Evolutionary conservation across 92 coral and sea anemone species (phyloP).

Genomic region (Epizoanthus illoricatus): DNA sequence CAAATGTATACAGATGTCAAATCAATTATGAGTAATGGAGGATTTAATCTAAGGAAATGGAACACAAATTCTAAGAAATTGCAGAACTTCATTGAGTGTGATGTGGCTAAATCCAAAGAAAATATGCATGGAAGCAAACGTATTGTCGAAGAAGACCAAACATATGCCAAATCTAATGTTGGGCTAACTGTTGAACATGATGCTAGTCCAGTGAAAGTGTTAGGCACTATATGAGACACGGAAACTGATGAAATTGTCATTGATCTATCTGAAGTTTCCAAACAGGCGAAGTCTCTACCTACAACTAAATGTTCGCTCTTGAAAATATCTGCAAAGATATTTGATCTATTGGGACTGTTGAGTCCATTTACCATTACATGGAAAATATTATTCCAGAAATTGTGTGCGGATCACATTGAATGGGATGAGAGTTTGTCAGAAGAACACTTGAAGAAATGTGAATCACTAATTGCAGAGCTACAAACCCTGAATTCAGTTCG

Average conservation of each 20-base stretch:
- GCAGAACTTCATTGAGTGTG: slow-evolving; percentile 10
- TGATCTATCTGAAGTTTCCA: slow-evolving; percentile 37
- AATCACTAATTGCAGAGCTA: slow-evolving; percentile 48
- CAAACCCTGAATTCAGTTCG: slow-evolving; percentile 32
- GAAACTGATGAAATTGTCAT: slow-evolving; percentile 46
- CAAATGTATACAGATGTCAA: slow-evolving; percentile 41
- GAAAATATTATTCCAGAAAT: slow-evolving; percentile 49
- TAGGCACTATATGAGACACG: slow-evolving; percentile 58
- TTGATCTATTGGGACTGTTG: slow-evolving; percentile 58
- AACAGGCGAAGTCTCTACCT: slow-evolving; percentile 47
- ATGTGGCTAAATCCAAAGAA: not conserved
- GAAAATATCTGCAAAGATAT: slow-evolving; percentile 61
- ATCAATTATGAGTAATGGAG: slow-evolving; percentile 47
- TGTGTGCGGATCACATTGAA: slow-evolving; percentile 30
- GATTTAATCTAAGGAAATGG: slow-evolving; percentile 52
- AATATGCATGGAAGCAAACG: not conserved
- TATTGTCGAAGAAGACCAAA: slow-evolving; percentile 37
- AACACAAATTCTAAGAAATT: slow-evolving; percentile 37
- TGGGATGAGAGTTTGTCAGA: slow-evolving; percentile 44
- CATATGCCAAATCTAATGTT: slow-evolving; percentile 44
- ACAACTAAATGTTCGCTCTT: slow-evolving; percentile 46
- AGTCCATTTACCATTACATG: slow-evolving; percentile 50
- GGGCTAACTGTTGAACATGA: slow-evolving; percentile 31
- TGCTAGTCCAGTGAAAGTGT: slow-evolving; percentile 42
- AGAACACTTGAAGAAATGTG: slow-evolving; percentile 43